phyloP scores from a whole-genome alignment of 2,797 vertebrate species.

The Sebastes vulpes region DNA sequence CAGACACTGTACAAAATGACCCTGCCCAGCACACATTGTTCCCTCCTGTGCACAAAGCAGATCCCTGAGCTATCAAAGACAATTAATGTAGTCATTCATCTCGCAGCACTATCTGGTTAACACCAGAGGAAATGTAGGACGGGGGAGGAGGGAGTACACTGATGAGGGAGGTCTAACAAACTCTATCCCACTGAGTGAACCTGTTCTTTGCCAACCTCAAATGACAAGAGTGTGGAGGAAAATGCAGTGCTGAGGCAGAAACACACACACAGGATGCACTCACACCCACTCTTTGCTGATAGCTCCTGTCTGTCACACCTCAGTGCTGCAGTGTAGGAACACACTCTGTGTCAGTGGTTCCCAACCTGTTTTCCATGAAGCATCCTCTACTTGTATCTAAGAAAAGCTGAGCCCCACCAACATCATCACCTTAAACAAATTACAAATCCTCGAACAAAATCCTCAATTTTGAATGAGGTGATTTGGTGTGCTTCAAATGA shows the following conservation, averaged over 20 bases:
- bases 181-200: constrained; percentile 25
- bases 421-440: too few relatives aligned
- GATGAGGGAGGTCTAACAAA: constrained; percentile 52
- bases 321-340: not conserved
- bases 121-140: constrained; percentile 51
- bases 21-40: constrained; percentile 20
- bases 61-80: constrained; percentile 70
- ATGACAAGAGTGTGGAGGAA: constrained; percentile 24
- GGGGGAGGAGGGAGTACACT: not conserved
- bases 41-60: constrained; percentile 25
- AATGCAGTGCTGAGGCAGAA: constrained; percentile 20
- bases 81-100: constrained; percentile 69
- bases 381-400: too few relatives aligned
- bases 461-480: too few relatives aligned
- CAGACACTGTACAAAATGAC: constrained; percentile 32
- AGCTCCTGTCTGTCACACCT: constrained; percentile 16
- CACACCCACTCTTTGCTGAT: constrained; percentile 3
- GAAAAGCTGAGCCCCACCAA: too few relatives aligned
- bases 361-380: too few relatives aligned
- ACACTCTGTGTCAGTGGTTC: not conserved
- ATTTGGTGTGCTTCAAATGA: too few relatives aligned
- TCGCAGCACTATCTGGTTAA: constrained; percentile 60
- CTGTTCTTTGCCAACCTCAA: constrained; percentile 27
- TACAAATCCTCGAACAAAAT: too few relatives aligned
- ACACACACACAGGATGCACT: constrained; percentile 1